A percentile compares a stretch with the other conserved stretches of the same genome.
Conservation (phyloP, 2,113 vertebrate species). For the Chloroceryle aenea region DNA sequence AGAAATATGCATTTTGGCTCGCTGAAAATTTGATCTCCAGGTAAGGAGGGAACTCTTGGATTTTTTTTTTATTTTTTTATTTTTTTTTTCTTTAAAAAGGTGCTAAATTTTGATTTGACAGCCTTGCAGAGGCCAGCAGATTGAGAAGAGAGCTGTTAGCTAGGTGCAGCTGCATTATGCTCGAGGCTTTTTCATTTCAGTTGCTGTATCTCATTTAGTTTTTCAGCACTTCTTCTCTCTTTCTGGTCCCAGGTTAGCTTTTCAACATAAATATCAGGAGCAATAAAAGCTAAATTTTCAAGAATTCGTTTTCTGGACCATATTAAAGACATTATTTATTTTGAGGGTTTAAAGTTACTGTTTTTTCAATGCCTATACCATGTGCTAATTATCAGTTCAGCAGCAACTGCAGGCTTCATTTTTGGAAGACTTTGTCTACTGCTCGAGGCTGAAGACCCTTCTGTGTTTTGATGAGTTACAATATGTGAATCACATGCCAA, state of each 20-base stretch:
- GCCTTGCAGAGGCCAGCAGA: background rate
- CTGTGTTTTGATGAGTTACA: background rate
- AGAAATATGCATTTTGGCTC: background rate
- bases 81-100: background rate
- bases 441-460: background rate
- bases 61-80: background rate
- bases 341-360: background rate
- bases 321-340: background rate
- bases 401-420: background rate
- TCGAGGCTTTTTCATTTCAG: background rate
- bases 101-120: background rate
- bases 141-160: background rate
- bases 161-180: background rate
- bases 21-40: background rate
- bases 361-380: background rate
- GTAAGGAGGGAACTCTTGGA: background rate
- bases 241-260: background rate
- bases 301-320: background rate
- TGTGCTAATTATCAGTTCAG: background rate
- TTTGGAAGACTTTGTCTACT: background rate
- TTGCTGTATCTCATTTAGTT: background rate
- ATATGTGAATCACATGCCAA: background rate
- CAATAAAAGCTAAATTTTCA: background rate
- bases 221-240: background rate
- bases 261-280: background rate